A percentile compares a stretch with the other conserved stretches of the same genome.
Conservation (phyloP, 2,797 vertebrate genomes). For the Brachyalestes nurse region DNA sequence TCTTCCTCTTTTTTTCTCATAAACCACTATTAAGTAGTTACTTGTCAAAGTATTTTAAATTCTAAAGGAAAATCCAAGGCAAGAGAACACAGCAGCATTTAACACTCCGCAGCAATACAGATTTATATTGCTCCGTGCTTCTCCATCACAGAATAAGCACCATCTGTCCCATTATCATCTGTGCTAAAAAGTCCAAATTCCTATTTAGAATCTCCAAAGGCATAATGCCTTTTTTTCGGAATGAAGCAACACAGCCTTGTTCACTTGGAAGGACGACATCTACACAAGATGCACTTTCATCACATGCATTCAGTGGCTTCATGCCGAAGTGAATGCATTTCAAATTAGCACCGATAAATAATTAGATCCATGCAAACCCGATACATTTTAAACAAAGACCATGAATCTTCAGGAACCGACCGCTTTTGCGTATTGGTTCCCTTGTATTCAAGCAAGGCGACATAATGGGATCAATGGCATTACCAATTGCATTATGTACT, state of each 20-base stretch:
- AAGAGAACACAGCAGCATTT: not conserved
- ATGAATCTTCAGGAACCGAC: not conserved
- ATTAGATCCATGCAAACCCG: not conserved
- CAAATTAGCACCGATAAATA: constrained; percentile 16
- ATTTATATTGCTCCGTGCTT: constrained; percentile 1
- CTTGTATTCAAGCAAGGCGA: constrained; percentile 27
- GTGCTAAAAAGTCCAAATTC: not conserved
- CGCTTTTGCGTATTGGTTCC: constrained; percentile 18
- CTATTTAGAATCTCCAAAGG: not conserved
- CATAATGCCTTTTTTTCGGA: constrained; percentile 17
- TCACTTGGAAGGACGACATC: constrained; percentile 11
- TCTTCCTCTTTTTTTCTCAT: not conserved
- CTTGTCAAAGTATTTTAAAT: constrained; percentile 14
- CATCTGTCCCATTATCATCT: constrained; percentile 43
- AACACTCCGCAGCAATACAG: not conserved
- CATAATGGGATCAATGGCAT: constrained; percentile 47
- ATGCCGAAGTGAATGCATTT: constrained; percentile 5
- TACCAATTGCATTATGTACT: constrained; percentile 45
- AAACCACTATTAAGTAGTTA: not conserved
- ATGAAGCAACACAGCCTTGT: constrained; percentile 19
- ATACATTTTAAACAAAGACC: constrained; percentile 1
- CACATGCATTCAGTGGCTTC: constrained; percentile 19
- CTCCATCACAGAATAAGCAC: constrained; percentile 28
- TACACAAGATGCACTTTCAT: constrained; percentile 6
- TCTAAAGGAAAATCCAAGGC: not conserved